These are phyloP conservation scores for Asbolus verrucosus DNA, from an alignment of 1,140 invertebrate genomes.

Conservation along the genomic window DNA sequence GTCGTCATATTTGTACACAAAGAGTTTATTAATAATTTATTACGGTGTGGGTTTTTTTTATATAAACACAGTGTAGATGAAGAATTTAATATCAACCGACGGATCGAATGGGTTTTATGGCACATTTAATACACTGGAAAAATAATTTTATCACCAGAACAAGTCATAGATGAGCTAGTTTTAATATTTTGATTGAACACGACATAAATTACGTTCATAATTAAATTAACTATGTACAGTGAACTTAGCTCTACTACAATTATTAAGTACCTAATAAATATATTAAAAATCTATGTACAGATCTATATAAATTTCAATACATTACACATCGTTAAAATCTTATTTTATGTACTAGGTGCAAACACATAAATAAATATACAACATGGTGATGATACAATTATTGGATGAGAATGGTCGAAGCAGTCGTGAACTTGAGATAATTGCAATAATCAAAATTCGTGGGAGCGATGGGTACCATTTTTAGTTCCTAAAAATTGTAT, in stretches of 20 bases:
- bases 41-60: slow-evolving; percentile 45
- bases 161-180: slow-evolving; percentile 41
- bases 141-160: slow-evolving; percentile 40
- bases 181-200: slow-evolving; percentile 33
- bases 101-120: slow-evolving; percentile 45
- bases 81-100: slow-evolving; percentile 23
- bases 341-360: slow-evolving; percentile 40
- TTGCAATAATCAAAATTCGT: too few relatives aligned
- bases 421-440: slow-evolving; percentile 26
- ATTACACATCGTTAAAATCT: slow-evolving; percentile 40
- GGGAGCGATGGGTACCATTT: slow-evolving; percentile 12
- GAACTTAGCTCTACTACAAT: slow-evolving; percentile 40
- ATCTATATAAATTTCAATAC: slow-evolving; percentile 51
- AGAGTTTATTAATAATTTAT: slow-evolving; percentile 51
- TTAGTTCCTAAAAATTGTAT: slow-evolving; percentile 30
- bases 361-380: slow-evolving; percentile 53
- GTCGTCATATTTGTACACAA: slow-evolving; percentile 42
- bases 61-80: slow-evolving; percentile 44
- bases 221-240: slow-evolving; percentile 48
- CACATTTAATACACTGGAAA: slow-evolving; percentile 46
- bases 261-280: slow-evolving; percentile 50
- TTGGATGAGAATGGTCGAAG: slow-evolving; percentile 38
- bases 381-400: slow-evolving; percentile 44
- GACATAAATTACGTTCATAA: slow-evolving; percentile 48
- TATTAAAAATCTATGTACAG: slow-evolving; percentile 57